Evolutionary conservation across 2,113 vertebrate species (phyloP).

Genomic region (Xyliphius kryptos): DNA sequence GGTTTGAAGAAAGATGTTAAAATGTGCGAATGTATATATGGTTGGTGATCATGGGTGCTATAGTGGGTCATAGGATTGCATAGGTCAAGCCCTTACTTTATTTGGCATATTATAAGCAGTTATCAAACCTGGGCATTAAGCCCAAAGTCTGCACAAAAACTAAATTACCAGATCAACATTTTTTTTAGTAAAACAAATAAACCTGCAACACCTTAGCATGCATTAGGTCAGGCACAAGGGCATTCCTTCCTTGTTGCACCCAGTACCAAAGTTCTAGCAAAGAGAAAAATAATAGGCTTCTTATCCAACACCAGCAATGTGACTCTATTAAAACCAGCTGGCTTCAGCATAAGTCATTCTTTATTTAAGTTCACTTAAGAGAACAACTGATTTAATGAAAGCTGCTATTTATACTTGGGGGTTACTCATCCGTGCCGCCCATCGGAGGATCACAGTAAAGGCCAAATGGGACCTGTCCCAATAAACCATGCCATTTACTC

Average conservation of each 20-base stretch:
- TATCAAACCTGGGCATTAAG: slow-evolving; percentile 92
- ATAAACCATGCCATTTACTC: slow-evolving; percentile 65
- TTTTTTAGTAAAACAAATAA: slow-evolving; percentile 98
- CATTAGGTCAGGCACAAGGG: slow-evolving; percentile 88
- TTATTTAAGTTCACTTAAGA: slow-evolving; percentile 91
- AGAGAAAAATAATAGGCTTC: slow-evolving; percentile 80
- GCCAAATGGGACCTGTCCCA: slow-evolving; percentile 47
- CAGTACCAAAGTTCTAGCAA: slow-evolving; percentile 77
- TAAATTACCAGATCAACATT: slow-evolving; percentile 75
- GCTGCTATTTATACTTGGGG: slow-evolving; percentile 70
- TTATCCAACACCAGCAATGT: slow-evolving; percentile 68
- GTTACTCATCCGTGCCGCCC: slow-evolving; percentile 63
- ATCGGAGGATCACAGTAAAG: slow-evolving; percentile 42
- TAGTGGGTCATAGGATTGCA: slow-evolving; percentile 65
- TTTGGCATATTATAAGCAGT: slow-evolving; percentile 87
- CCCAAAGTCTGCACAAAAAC: slow-evolving; percentile 77
- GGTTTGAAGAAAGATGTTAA: slow-evolving; percentile 57
- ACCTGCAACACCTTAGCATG: slow-evolving; percentile 83
- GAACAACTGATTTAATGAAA: slow-evolving; percentile 86
- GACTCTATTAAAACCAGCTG: slow-evolving; percentile 86
- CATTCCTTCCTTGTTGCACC: slow-evolving; percentile 61
- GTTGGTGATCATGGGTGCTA: background rate
- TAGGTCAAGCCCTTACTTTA: slow-evolving; percentile 68
- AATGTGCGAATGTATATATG: slow-evolving; percentile 9
- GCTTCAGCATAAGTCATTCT: slow-evolving; percentile 69